phyloP scores from a whole-genome alignment of 2,797 vertebrate genomes.

The Euphonia xanthogaster region DNA sequence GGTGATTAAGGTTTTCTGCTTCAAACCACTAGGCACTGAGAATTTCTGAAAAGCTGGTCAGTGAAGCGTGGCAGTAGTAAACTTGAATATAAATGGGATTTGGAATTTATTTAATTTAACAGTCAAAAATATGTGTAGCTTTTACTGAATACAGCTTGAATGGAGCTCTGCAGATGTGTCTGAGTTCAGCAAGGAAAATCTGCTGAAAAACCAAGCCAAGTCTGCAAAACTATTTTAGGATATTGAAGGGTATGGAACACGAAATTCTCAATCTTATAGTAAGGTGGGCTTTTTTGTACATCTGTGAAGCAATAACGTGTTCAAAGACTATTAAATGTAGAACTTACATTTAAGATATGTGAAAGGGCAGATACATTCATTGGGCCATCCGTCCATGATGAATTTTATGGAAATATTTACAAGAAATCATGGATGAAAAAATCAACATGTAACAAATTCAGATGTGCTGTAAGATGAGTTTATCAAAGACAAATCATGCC shows the following conservation, averaged over 20 bases:
- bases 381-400: accelerated
- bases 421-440: background rate
- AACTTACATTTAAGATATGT: background rate
- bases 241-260: background rate
- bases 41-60: background rate
- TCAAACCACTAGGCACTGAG: background rate
- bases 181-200: background rate
- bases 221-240: background rate
- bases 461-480: background rate
- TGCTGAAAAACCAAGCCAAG: background rate
- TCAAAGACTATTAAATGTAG: background rate
- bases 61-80: background rate
- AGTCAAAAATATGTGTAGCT: background rate
- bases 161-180: background rate
- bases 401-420: background rate
- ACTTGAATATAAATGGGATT: background rate
- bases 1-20: background rate
- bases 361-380: background rate
- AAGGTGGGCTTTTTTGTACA: background rate
- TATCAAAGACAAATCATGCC: background rate
- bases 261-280: background rate
- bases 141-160: background rate
- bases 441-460: background rate
- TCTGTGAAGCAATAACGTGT: background rate
- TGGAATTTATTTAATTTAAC: background rate